These are phyloP conservation scores for Arvicanthis niloticus DNA, from an alignment of 2,113 vertebrate genomes.

Conservation along the genomic window DNA sequence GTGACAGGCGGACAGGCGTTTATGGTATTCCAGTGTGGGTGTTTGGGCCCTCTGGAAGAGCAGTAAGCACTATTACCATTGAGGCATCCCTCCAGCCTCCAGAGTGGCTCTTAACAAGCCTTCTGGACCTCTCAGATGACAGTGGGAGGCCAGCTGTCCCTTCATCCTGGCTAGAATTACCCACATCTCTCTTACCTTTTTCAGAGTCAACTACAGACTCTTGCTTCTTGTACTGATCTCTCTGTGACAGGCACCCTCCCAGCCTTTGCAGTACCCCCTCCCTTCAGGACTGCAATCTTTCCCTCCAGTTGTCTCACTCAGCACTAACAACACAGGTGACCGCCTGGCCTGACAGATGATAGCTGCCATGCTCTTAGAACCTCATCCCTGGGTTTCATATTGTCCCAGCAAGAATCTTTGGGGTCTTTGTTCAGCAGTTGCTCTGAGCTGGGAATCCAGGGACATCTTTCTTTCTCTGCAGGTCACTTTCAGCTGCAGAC, in stretches of 20 bases:
- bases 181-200: constrained; percentile 72
- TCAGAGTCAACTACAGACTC: constrained; percentile 79
- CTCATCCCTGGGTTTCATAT: constrained; percentile 79
- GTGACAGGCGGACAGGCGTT: background rate
- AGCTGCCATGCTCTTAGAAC: constrained; percentile 71
- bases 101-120: constrained; percentile 83
- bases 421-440: constrained; percentile 85
- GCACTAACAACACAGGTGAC: constrained; percentile 60
- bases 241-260: constrained; percentile 72
- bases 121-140: constrained; percentile 84
- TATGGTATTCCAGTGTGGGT: background rate
- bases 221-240: constrained; percentile 80
- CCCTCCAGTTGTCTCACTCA: constrained; percentile 41
- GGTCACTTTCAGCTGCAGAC: constrained; percentile 73
- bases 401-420: constrained; percentile 83
- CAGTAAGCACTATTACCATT: background rate
- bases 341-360: constrained; percentile 70
- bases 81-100: background rate
- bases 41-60: background rate
- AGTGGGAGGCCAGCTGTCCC: constrained; percentile 76
- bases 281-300: constrained; percentile 71
- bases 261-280: constrained; percentile 63
- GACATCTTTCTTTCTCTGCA: constrained; percentile 67
- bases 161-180: constrained; percentile 82
- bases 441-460: constrained; percentile 76